These are phyloP conservation scores for Caerostris darwini DNA, from an alignment of 1,140 invertebrate species.

Conservation along the genomic window DNA sequence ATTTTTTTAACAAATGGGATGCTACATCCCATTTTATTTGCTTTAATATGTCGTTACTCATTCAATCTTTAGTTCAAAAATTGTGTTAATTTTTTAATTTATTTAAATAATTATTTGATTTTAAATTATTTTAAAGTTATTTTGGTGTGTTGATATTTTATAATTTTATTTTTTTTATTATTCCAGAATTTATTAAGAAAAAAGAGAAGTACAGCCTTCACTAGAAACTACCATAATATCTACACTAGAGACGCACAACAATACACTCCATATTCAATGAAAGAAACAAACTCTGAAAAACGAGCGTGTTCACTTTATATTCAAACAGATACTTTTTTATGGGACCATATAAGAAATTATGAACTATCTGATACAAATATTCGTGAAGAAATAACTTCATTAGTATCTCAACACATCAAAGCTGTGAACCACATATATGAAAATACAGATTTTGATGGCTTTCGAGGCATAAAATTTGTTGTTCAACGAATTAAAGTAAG, in stretches of 20 bases:
- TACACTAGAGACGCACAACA: constrained; percentile 77
- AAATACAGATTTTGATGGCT: constrained; percentile 95
- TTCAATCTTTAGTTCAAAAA: too few relatives aligned
- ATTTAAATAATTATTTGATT: too few relatives aligned
- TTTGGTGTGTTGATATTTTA: not conserved
- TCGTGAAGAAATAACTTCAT: constrained; percentile 96
- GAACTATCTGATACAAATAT: constrained; percentile 88
- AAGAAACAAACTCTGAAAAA: constrained; percentile 74
- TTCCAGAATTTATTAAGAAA: constrained; percentile 50
- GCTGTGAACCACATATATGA: constrained; percentile 99
- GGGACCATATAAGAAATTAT: constrained; percentile 91
- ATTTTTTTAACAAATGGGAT: too few relatives aligned
- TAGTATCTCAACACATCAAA: constrained; percentile 98
- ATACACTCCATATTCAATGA: constrained; percentile 67
- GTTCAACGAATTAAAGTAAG: constrained; percentile 96
- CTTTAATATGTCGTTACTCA: too few relatives aligned
- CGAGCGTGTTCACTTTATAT: constrained; percentile 88
- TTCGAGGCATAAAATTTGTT: constrained; percentile 98
- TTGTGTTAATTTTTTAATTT: too few relatives aligned
- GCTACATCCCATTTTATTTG: too few relatives aligned
- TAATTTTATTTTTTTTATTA: constrained; percentile 28
- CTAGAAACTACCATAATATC: constrained; percentile 67
- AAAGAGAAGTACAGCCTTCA: constrained; percentile 50
- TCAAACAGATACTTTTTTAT: constrained; percentile 98
- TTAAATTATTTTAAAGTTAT: too few relatives aligned